Percentiles rank a stretch among this genome's conserved stretches.
phyloP scores from a whole-genome alignment of 2,113 vertebrate genomes.

The Leptosomus discolor region DNA sequence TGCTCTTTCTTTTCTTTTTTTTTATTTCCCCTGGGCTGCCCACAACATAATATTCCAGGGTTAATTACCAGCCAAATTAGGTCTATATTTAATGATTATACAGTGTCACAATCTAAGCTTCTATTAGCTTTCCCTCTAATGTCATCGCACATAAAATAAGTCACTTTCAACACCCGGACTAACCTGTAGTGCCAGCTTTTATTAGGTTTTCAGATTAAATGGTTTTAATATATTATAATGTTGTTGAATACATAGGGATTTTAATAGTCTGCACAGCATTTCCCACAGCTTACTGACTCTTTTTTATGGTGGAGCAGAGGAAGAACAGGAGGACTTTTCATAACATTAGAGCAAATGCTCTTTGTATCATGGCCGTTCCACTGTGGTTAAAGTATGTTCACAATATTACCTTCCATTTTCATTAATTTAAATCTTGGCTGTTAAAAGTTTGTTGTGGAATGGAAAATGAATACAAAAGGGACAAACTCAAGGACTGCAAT shows the following conservation, averaged over 20 bases:
- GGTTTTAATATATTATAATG: neutral
- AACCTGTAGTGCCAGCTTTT: neutral
- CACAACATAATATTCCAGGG: constrained; percentile 1
- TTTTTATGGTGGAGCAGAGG: neutral
- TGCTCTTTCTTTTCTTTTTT: no score
- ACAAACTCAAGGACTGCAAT: neutral
- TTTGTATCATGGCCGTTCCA: neutral
- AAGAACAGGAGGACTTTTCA: neutral
- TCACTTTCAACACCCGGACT: constrained; percentile 11
- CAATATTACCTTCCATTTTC: neutral
- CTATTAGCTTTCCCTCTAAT: constrained; percentile 51
- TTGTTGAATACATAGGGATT: neutral
- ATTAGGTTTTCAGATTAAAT: constrained; percentile 4
- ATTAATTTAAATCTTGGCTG: neutral
- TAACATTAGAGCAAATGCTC: neutral
- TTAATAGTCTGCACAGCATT: neutral
- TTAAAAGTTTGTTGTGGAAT: neutral
- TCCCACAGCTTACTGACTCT: neutral
- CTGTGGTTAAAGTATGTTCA: neutral
- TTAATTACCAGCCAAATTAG: constrained; percentile 55
- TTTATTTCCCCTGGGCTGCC: neutral
- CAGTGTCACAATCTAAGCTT: constrained; percentile 22
- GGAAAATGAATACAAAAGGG: neutral
- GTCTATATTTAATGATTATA: constrained; percentile 55
- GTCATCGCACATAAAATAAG: neutral